Evolutionary conservation across 2,888 invertebrate genomes (phyloP).

Genomic region (Branchinecta sandiegonensis): DNA sequence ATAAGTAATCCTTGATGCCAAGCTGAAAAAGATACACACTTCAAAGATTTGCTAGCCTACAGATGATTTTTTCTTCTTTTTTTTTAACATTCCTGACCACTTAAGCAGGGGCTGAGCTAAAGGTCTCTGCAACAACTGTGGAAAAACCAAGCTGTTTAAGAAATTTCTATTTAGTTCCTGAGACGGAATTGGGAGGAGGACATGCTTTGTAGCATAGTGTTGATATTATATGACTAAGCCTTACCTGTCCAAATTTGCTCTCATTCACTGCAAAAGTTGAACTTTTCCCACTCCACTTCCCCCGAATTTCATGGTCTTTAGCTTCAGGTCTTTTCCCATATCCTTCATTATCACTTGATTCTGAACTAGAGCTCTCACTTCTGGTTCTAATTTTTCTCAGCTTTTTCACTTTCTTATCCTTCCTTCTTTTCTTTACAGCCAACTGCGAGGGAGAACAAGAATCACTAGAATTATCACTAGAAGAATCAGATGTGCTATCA

Average conservation of each 20-base stretch:
- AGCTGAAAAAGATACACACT: no score
- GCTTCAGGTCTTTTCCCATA: neutral
- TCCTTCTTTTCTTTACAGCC: neutral
- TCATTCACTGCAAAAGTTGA: slow-evolving; percentile 11
- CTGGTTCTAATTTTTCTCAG: neutral
- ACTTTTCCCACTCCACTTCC: neutral
- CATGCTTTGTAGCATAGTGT: no score
- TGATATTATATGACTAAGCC: neutral
- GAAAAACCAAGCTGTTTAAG: no score
- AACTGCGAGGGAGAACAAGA: neutral
- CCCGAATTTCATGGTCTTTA: neutral
- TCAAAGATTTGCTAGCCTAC: no score
- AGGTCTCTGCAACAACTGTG: no score
- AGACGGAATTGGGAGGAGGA: no score
- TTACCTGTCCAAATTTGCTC: neutral
- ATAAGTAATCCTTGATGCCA: no score
- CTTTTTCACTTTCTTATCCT: slow-evolving; percentile 7
- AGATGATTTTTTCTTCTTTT: no score
- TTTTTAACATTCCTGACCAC: no score
- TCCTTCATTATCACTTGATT: neutral
- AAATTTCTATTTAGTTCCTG: no score
- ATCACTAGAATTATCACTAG: slow-evolving; percentile 14
- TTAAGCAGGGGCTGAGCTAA: no score
- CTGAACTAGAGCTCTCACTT: slow-evolving; percentile 12
- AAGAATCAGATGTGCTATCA: neutral